Evolutionary conservation across 1,140 invertebrate genomes (phyloP).

Genomic region (Zaprionus taronus): DNA sequence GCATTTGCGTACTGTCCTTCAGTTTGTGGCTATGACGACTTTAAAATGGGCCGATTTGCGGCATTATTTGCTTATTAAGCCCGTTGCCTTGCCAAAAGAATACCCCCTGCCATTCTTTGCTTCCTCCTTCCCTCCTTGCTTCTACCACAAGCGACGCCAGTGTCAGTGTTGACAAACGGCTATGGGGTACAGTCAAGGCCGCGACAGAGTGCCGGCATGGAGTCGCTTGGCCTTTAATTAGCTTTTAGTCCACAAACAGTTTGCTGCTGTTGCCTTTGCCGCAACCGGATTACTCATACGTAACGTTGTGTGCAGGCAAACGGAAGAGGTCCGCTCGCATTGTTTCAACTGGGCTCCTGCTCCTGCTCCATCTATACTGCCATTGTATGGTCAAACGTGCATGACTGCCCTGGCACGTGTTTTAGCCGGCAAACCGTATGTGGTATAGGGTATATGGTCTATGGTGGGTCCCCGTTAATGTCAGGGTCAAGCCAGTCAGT

Average conservation of each 20-base stretch:
- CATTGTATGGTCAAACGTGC: conserved; percentile 74
- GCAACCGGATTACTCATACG: conserved; percentile 74
- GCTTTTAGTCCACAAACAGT: conserved; percentile 54
- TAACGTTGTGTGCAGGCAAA: conserved; percentile 31
- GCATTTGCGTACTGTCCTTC: conserved; percentile 46
- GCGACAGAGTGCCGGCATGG: conserved; percentile 56
- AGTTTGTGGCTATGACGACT: conserved; percentile 11
- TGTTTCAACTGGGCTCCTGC: conserved; percentile 54
- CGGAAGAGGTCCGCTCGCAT: conserved; percentile 35
- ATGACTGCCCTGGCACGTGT: conserved; percentile 70
- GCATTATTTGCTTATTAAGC: conserved; percentile 41
- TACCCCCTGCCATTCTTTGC: not conserved
- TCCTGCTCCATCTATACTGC: conserved; percentile 30
- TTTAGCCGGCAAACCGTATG: conserved; percentile 46
- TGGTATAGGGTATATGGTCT: not conserved
- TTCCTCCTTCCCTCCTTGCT: not conserved
- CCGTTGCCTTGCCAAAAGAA: conserved; percentile 39
- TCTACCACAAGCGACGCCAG: not conserved
- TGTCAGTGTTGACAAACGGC: conserved; percentile 68
- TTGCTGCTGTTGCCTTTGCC: not conserved
- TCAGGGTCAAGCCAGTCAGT: conserved; percentile 67
- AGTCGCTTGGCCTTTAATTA: conserved; percentile 76
- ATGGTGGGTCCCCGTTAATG: conserved; percentile 48
- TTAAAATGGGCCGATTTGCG: conserved; percentile 26
- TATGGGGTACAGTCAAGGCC: conserved; percentile 52